Percentiles rank a stretch among this genome's conserved stretches.
These are phyloP conservation scores for Porites lutea DNA, from an alignment of 64 coral and sea anemone species.

Conservation along the genomic window DNA sequence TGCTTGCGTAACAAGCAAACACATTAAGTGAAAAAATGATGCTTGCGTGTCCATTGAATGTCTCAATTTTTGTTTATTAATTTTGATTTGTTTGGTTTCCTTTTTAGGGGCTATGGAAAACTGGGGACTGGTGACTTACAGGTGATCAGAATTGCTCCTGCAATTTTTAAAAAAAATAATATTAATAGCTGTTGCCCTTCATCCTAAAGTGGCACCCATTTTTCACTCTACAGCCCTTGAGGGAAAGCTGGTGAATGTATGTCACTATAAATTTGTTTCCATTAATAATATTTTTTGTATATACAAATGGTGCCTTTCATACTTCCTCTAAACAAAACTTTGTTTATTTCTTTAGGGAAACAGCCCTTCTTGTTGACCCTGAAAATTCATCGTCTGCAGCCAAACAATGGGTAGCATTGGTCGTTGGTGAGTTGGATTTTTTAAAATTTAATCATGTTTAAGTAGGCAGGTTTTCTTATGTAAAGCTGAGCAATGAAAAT, in stretches of 20 bases:
- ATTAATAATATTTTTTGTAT: too few species aligned
- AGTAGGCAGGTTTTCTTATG: too few species aligned
- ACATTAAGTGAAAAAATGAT: too few species aligned
- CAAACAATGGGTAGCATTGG: conserved; percentile 97
- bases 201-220: too few species aligned
- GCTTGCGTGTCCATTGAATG: neutral
- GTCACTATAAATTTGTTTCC: too few species aligned
- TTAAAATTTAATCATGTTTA: too few species aligned
- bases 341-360: conserved; percentile 71
- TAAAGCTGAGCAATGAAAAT: too few species aligned
- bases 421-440: conserved; percentile 74
- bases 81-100: neutral
- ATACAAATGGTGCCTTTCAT: too few species aligned
- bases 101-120: conserved; percentile 98
- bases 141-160: conserved; percentile 59
- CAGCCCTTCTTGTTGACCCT: conserved; percentile 93
- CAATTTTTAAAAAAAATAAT: neutral
- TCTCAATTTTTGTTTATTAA: neutral
- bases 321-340: neutral
- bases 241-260: too few species aligned
- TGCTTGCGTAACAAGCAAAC: too few species aligned
- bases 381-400: conserved; percentile 93
- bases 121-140: conserved; percentile 99
- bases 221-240: too few species aligned
- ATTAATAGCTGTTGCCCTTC: neutral